phyloP scores from a whole-genome alignment of 2,888 invertebrate species.

The Ceraclea dissimilis region DNA sequence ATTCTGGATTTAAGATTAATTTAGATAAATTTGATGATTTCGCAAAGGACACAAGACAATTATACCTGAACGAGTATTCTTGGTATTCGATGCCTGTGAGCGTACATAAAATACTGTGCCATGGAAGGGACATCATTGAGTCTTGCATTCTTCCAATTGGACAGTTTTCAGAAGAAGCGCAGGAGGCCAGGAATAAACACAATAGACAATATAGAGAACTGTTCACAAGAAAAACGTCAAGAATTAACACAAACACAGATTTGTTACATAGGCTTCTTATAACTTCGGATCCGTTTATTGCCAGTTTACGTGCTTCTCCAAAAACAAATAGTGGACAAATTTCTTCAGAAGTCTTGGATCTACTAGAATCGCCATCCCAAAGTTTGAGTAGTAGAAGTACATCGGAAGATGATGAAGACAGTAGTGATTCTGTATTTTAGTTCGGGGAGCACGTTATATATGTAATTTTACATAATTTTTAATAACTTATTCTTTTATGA shows the following conservation, averaged over 20 bases:
- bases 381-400: too few relatives aligned
- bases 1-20: neutral
- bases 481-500: too few relatives aligned
- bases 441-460: too few relatives aligned
- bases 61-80: neutral
- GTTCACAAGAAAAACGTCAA: neutral
- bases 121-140: neutral
- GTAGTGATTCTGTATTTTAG: too few relatives aligned
- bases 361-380: too few relatives aligned
- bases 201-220: neutral
- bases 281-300: neutral
- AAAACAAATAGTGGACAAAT: neutral
- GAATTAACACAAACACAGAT: neutral
- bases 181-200: neutral
- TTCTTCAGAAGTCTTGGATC: neutral
- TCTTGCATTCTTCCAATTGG: neutral
- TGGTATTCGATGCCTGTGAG: neutral
- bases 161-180: neutral
- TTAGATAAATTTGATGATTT: neutral
- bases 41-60: neutral
- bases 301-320: neutral
- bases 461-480: too few relatives aligned
- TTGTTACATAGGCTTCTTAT: neutral
- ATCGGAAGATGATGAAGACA: too few relatives aligned
- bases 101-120: neutral